Evolutionary conservation across 2,888 invertebrate genomes (phyloP).

Genomic region (Sinhomidia bicolor): DNA sequence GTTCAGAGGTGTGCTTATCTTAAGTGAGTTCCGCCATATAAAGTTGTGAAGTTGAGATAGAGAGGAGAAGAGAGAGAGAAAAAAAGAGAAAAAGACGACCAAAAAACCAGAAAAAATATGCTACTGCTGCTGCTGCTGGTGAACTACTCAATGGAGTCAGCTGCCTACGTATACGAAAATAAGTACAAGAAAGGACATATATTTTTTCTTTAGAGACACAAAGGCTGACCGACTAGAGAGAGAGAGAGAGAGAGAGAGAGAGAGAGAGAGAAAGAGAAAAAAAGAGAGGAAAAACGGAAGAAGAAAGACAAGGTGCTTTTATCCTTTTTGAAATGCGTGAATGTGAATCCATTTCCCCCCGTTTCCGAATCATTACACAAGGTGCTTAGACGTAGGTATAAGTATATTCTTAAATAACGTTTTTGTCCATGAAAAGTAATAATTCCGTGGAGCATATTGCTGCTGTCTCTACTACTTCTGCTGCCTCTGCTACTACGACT

Average conservation of each 20-base stretch:
- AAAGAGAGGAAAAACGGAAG: constrained; percentile 44
- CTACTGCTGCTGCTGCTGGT: no score
- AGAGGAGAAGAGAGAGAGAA: not conserved
- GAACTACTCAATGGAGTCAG: no score
- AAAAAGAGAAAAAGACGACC: not conserved
- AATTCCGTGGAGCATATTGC: constrained; percentile 13
- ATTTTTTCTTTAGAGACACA: not conserved
- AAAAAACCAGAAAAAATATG: no score
- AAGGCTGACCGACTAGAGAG: not conserved
- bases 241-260: no score
- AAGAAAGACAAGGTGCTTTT: constrained; percentile 63
- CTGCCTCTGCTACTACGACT: no score
- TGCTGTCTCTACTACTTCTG: no score
- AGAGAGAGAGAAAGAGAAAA: not conserved
- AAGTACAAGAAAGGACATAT: constrained; percentile 20
- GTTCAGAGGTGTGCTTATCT: constrained; percentile 52
- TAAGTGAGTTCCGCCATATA: constrained; percentile 45
- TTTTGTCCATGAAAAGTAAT: constrained; percentile 22
- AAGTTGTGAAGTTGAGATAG: not conserved
- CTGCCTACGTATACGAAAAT: not conserved
- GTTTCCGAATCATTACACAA: constrained; percentile 73
- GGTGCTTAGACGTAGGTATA: constrained; percentile 32
- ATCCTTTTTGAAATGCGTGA: constrained; percentile 60
- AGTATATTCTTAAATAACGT: constrained; percentile 37
- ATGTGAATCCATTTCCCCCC: constrained; percentile 69